Conservation (phyloP, 2,113 vertebrate genomes). For the Platycercus adscitus region DNA sequence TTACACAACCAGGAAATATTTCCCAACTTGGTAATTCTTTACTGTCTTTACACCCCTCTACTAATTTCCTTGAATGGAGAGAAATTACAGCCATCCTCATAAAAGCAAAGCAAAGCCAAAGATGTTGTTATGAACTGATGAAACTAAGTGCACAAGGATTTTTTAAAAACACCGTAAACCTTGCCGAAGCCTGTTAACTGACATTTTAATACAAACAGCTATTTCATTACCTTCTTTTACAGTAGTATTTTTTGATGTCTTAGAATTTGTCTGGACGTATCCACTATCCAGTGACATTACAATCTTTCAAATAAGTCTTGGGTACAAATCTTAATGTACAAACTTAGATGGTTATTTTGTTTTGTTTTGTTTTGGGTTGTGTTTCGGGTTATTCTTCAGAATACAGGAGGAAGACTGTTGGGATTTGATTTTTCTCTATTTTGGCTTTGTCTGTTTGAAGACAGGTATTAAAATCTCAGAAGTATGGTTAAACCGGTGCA, state of each 20-base stretch:
- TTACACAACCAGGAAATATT: neutral
- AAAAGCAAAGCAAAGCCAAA: neutral
- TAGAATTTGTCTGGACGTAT: neutral
- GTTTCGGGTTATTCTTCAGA: neutral
- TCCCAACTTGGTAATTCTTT: neutral
- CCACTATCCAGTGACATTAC: neutral
- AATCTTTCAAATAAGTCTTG: neutral
- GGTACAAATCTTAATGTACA: neutral
- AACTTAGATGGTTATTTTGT: neutral
- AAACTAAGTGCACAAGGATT: constrained; percentile 36
- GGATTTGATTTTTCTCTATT: neutral
- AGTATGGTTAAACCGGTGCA: neutral
- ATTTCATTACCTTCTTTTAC: neutral
- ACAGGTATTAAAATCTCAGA: neutral
- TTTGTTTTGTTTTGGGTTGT: neutral
- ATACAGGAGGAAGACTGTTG: neutral
- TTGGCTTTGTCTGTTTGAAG: neutral
- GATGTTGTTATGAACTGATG: neutral
- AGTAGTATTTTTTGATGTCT: neutral
- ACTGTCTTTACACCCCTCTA: neutral
- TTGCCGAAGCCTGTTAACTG: constrained; percentile 7
- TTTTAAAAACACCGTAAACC: neutral
- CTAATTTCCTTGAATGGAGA: neutral
- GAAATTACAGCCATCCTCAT: constrained; percentile 18
- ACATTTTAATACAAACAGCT: neutral